Evolutionary conservation across 2,888 invertebrate species (phyloP).

Genomic region (Parnassius apollo): DNA sequence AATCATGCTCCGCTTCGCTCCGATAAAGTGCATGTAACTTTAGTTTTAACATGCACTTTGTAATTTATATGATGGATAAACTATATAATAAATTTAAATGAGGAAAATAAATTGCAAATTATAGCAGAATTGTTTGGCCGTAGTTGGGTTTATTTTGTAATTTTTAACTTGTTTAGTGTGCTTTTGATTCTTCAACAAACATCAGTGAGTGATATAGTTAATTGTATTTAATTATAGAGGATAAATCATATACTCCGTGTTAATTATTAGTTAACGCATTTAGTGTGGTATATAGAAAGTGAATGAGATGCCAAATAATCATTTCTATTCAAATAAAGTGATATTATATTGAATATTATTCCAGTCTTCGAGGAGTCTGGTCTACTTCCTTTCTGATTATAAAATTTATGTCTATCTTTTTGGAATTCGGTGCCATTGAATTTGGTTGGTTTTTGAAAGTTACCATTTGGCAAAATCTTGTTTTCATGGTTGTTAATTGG

Average conservation of each 20-base stretch:
- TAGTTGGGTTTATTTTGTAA: too few relatives aligned
- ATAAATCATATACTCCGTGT: conserved; percentile 41
- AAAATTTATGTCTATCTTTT: conserved; percentile 9
- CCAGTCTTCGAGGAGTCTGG: conserved; percentile 51
- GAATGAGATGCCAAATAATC: conserved; percentile 77
- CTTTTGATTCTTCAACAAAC: too few relatives aligned
- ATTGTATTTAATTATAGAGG: conserved; percentile 12
- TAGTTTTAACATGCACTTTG: too few relatives aligned
- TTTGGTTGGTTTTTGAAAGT: conserved; percentile 43
- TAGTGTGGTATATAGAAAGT: conserved; percentile 57
- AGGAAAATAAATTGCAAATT: too few relatives aligned
- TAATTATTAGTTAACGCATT: conserved; percentile 50
- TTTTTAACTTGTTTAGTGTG: too few relatives aligned
- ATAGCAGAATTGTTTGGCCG: too few relatives aligned
- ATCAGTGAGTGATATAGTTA: background rate
- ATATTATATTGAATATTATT: conserved; percentile 39
- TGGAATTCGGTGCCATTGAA: conserved; percentile 50
- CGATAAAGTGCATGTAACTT: too few relatives aligned
- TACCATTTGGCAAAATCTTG: conserved; percentile 47
- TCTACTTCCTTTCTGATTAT: conserved; percentile 30
- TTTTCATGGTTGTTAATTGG: conserved; percentile 36
- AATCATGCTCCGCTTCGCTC: too few relatives aligned
- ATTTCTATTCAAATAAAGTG: conserved; percentile 44
- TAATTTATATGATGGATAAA: too few relatives aligned
- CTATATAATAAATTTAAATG: too few relatives aligned